Evolutionary conservation across 2,797 vertebrate species (phyloP).

Genomic region (Poecilia gillii): DNA sequence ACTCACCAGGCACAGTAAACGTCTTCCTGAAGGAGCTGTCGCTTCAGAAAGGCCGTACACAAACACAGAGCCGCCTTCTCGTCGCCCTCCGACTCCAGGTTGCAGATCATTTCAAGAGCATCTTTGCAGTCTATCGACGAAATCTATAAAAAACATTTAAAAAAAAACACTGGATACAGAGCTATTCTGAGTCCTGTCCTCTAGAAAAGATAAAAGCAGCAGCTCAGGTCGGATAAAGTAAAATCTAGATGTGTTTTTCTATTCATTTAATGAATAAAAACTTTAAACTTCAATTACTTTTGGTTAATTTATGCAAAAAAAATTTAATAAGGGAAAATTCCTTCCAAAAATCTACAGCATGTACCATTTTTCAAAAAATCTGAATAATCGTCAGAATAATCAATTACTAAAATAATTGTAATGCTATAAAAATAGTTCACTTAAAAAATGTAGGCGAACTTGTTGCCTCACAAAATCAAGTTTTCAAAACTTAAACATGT

Average conservation of each 20-base stretch:
- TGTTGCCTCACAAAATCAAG: too few species aligned
- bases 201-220: background rate
- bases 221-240: background rate
- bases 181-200: background rate
- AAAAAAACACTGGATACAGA: background rate
- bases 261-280: background rate
- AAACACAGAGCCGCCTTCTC: slow-evolving; percentile 95
- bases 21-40: slow-evolving; percentile 96
- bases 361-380: too few species aligned
- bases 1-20: slow-evolving; percentile 99
- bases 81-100: slow-evolving; percentile 97
- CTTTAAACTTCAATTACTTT: background rate
- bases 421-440: too few species aligned
- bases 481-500: too few species aligned
- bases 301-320: background rate
- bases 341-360: too few species aligned
- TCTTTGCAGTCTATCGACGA: slow-evolving; percentile 96
- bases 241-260: background rate
- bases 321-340: too few species aligned
- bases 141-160: slow-evolving; percentile 67
- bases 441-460: too few species aligned
- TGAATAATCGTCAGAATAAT: too few species aligned
- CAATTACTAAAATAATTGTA: too few species aligned
- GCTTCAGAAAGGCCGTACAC: slow-evolving; percentile 96
- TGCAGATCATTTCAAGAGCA: slow-evolving; percentile 99